These are phyloP conservation scores for Ploceus nigricollis DNA, from an alignment of 2,113 vertebrate genomes.

Conservation along the genomic window DNA sequence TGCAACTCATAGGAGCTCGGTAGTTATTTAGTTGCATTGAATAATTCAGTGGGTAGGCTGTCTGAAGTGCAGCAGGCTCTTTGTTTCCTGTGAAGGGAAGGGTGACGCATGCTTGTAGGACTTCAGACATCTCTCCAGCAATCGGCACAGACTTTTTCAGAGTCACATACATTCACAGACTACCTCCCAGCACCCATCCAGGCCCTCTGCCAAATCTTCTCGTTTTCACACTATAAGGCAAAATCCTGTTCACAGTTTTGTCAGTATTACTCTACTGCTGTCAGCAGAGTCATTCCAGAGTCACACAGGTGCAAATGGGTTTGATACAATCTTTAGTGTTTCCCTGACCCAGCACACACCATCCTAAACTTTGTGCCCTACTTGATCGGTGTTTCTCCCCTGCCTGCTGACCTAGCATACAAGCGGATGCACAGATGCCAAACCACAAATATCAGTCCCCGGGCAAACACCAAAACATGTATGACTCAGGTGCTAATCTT, in stretches of 20 bases:
- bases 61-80: not conserved
- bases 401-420: not conserved
- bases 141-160: not conserved
- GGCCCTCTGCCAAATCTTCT: not conserved
- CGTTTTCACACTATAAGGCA: not conserved
- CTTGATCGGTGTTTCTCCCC: not conserved
- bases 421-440: not conserved
- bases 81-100: conserved; percentile 1
- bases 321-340: not conserved
- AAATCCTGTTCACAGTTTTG: not conserved
- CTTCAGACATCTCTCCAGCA: not conserved
- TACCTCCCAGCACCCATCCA: not conserved
- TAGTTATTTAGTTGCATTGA: conserved; percentile 31
- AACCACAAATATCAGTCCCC: not conserved
- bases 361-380: not conserved
- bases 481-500: not conserved
- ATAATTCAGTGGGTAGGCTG: conserved; percentile 17
- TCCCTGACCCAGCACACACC: not conserved
- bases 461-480: not conserved
- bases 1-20: not conserved
- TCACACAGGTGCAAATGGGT: not conserved
- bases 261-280: not conserved
- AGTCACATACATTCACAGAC: not conserved
- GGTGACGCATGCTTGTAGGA: not conserved
- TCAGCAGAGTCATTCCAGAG: not conserved